phyloP scores from a whole-genome alignment of 2,888 invertebrate genomes.

The Coenonympha glycerion region DNA sequence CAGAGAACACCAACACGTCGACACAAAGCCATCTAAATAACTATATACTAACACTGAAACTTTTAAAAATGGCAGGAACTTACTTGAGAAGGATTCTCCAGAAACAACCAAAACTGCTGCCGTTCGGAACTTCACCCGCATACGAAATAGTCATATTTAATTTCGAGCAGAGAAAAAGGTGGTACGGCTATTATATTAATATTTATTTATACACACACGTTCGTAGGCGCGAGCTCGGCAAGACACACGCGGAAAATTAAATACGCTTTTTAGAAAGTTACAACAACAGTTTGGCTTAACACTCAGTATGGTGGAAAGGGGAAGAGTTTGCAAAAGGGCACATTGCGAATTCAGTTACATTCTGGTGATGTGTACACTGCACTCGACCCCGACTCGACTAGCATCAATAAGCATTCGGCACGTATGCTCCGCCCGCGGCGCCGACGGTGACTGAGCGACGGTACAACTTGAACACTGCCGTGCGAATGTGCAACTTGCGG shows the following conservation, averaged over 20 bases:
- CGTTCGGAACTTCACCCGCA: constrained; percentile 92
- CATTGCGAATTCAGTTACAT: constrained; percentile 67
- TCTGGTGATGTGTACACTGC: constrained; percentile 58
- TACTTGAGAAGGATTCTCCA: constrained; percentile 92
- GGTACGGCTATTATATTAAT: constrained; percentile 53
- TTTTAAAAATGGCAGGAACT: constrained; percentile 69
- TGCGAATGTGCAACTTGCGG: constrained; percentile 35
- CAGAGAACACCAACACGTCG: too few species aligned
- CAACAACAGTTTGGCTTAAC: constrained; percentile 56
- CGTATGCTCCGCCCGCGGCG: constrained; percentile 52
- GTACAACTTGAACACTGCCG: background rate
- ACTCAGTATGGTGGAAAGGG: constrained; percentile 53
- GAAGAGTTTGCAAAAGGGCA: constrained; percentile 52
- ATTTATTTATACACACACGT: constrained; percentile 70
- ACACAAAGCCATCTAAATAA: too few species aligned
- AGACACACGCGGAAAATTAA: constrained; percentile 71
- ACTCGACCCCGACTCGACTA: constrained; percentile 55
- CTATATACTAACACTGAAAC: too few species aligned
- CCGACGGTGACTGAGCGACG: constrained; percentile 43
- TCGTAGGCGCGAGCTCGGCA: constrained; percentile 62
- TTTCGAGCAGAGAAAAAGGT: constrained; percentile 37
- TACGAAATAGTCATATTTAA: constrained; percentile 89
- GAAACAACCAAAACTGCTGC: constrained; percentile 94
- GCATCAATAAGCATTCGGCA: constrained; percentile 44
- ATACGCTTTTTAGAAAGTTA: constrained; percentile 69